Conservation (phyloP, 2,113 vertebrate species). For the Cyphomyrus discorhynchus region DNA sequence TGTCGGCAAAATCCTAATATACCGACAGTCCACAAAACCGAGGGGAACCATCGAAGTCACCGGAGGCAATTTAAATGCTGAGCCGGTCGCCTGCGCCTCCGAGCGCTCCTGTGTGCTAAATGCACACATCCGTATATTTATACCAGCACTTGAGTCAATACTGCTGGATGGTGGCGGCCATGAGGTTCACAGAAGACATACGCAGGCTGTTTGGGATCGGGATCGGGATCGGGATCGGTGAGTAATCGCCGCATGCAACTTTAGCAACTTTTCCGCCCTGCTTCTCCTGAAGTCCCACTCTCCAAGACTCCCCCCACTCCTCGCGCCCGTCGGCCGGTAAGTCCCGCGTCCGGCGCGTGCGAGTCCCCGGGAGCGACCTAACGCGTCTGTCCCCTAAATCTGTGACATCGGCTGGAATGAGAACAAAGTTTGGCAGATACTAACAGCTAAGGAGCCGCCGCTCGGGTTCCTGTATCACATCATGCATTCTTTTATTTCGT, state of each 20-base stretch:
- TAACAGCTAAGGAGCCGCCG: not conserved
- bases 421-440: not conserved
- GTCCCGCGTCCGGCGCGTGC: not conserved
- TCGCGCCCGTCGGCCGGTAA: not conserved
- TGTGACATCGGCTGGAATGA: not conserved
- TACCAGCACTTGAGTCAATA: not conserved
- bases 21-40: constrained; percentile 14
- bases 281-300: not conserved
- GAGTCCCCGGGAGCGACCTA: not conserved
- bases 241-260: constrained; percentile 22
- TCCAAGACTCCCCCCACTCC: not conserved
- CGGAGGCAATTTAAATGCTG: not conserved
- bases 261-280: not conserved
- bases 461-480: not conserved
- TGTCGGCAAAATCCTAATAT: not conserved
- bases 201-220: constrained; percentile 37
- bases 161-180: constrained; percentile 29
- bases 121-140: not conserved
- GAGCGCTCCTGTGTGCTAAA: constrained; percentile 26
- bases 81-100: not conserved
- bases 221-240: constrained; percentile 41
- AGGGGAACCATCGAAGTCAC: constrained; percentile 6
- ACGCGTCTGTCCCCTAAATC: not conserved
- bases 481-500: not conserved
- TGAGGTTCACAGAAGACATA: constrained; percentile 45